Conservation (phyloP, 1,140 invertebrate species). For the Drosophila eugracilis region DNA sequence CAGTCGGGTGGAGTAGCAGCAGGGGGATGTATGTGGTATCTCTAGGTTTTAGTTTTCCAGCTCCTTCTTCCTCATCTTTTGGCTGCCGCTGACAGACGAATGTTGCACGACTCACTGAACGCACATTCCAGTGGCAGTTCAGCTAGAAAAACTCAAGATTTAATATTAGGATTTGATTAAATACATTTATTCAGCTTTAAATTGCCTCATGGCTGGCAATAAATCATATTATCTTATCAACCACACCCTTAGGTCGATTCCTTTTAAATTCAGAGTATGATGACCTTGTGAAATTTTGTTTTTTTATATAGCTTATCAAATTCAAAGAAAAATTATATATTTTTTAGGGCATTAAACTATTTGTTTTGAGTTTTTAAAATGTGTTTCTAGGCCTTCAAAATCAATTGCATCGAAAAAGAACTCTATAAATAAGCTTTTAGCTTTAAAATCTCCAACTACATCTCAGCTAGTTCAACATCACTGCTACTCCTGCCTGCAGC, state of each 20-base stretch:
- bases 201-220: too few relatives aligned
- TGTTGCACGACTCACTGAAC: slow-evolving; percentile 50
- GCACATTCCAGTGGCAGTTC: slow-evolving; percentile 45
- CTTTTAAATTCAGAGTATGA: background rate
- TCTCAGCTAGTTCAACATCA: background rate
- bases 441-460: background rate
- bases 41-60: slow-evolving; percentile 38
- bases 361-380: background rate
- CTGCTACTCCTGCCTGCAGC: slow-evolving; percentile 28
- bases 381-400: background rate
- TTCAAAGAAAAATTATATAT: too few relatives aligned
- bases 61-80: slow-evolving; percentile 6
- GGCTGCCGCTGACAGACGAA: slow-evolving; percentile 56
- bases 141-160: background rate
- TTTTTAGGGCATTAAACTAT: too few relatives aligned
- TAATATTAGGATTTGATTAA: too few relatives aligned
- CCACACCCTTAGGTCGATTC: background rate
- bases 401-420: too few relatives aligned
- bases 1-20: background rate
- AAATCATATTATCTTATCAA: too few relatives aligned
- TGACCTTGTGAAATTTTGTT: too few relatives aligned
- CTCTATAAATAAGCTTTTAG: background rate
- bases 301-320: too few relatives aligned
- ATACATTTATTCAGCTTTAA: background rate
- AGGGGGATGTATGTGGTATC: background rate